Conservation (phyloP, 2,797 vertebrate genomes). For the Rhynchonycteris naso region DNA sequence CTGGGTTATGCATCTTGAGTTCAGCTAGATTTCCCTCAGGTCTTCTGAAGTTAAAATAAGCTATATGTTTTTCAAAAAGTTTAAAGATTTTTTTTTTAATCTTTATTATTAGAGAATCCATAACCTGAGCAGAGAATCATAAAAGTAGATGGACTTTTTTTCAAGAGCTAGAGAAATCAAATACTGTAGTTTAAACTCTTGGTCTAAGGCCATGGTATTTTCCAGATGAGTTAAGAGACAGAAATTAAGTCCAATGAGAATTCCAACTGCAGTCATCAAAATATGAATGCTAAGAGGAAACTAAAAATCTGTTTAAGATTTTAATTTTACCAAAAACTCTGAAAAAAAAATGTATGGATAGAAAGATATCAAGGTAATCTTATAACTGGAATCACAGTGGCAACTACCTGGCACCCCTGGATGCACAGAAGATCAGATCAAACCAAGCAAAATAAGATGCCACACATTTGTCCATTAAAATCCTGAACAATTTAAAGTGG, state of each 20-base stretch:
- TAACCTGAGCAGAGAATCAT: neutral
- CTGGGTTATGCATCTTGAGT: neutral
- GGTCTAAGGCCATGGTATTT: neutral
- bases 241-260: conserved; percentile 52
- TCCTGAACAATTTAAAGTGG: conserved; percentile 3
- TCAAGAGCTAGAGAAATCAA: conserved; percentile 31
- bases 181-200: neutral
- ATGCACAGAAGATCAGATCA: neutral
- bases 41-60: conserved; percentile 31
- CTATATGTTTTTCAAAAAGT: conserved; percentile 12
- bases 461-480: conserved; percentile 33
- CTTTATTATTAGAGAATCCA: conserved; percentile 38
- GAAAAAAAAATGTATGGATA: neutral
- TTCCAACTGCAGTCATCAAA: conserved; percentile 16
- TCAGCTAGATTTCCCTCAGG: conserved; percentile 43
- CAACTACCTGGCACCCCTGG: neutral
- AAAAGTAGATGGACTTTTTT: conserved; percentile 9
- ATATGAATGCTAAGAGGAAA: neutral
- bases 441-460: neutral
- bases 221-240: conserved; percentile 22
- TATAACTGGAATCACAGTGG: neutral
- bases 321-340: neutral
- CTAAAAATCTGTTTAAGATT: conserved; percentile 3
- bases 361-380: neutral
- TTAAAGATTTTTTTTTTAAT: conserved; percentile 21